Evolutionary conservation across 1,140 invertebrate species (phyloP).

Genomic region (Sycobia sp.): DNA sequence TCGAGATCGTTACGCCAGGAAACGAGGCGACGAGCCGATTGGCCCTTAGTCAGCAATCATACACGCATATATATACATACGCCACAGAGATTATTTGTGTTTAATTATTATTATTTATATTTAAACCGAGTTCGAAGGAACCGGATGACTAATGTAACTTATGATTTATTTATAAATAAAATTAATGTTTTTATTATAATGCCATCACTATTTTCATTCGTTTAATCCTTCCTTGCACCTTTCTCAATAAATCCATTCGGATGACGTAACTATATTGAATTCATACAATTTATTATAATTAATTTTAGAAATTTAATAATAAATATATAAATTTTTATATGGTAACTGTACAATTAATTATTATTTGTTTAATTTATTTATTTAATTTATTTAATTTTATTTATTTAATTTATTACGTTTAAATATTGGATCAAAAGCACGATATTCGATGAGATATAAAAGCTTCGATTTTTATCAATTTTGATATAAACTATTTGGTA

Average conservation of each 20-base stretch:
- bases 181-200: constrained; percentile 49
- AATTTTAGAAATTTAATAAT: not conserved
- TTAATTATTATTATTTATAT: constrained; percentile 59
- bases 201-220: not conserved
- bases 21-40: not conserved
- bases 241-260: too few species aligned
- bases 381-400: too few species aligned
- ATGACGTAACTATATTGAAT: not conserved
- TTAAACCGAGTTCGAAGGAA: constrained; percentile 31
- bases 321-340: not conserved
- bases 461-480: too few species aligned
- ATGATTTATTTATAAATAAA: constrained; percentile 62
- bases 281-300: not conserved
- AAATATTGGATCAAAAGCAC: too few species aligned
- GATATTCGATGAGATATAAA: too few species aligned
- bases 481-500: too few species aligned
- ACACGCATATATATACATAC: constrained; percentile 35
- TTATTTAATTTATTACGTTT: too few species aligned
- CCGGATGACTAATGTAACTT: constrained; percentile 57
- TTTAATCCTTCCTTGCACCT: not conserved
- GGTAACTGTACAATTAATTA: too few species aligned
- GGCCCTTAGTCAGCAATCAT: constrained; percentile 53
- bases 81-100: constrained; percentile 49
- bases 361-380: too few species aligned
- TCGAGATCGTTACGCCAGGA: constrained; percentile 9